These are phyloP conservation scores for Girardinus metallicus DNA, from an alignment of 2,797 vertebrate species.

Conservation along the genomic window DNA sequence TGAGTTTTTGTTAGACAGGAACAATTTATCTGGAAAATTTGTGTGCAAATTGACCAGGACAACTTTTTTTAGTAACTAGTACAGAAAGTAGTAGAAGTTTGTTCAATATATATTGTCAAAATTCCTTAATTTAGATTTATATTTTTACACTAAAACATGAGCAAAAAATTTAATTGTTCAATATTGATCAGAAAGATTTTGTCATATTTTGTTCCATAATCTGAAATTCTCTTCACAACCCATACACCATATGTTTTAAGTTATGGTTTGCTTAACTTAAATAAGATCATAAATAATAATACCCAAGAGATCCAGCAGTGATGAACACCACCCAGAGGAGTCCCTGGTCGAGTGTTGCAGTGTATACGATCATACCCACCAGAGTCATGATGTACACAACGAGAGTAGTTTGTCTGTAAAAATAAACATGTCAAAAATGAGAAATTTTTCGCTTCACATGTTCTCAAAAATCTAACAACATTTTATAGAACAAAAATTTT, in stretches of 20 bases:
- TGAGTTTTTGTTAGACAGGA: neutral
- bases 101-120: neutral
- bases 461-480: neutral
- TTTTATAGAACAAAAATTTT: neutral
- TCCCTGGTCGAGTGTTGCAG: slow-evolving; percentile 85
- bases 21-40: neutral
- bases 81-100: neutral
- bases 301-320: slow-evolving; percentile 84
- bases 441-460: neutral
- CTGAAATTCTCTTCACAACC: neutral
- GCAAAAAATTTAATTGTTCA: neutral
- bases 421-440: neutral
- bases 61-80: neutral
- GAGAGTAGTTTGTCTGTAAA: slow-evolving; percentile 88
- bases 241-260: neutral
- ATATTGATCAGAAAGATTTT: neutral
- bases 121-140: neutral
- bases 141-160: neutral
- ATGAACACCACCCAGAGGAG: slow-evolving; percentile 95
- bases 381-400: slow-evolving; percentile 90
- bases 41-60: neutral
- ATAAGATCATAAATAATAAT: slow-evolving; percentile 15
- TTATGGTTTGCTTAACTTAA: neutral
- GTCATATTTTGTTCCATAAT: neutral
- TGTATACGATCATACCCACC: slow-evolving; percentile 90